phyloP scores from a whole-genome alignment of 2,797 vertebrate genomes.

The Eptatretus atami region DNA sequence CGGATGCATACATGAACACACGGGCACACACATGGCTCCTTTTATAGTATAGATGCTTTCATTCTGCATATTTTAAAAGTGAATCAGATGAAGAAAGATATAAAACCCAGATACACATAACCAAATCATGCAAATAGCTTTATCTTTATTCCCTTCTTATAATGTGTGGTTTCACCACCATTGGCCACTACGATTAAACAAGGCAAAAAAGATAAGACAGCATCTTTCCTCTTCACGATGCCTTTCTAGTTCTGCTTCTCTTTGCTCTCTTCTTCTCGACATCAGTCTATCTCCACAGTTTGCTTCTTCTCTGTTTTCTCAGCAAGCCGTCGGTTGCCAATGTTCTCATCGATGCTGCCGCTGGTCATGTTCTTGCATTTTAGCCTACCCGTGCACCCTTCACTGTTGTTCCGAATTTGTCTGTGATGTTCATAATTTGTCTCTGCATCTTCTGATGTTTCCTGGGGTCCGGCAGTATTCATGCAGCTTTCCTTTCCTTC shows the following conservation, averaged over 20 bases:
- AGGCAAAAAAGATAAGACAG: no score
- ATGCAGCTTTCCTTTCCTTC: conserved; percentile 52
- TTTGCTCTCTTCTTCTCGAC: conserved; percentile 62
- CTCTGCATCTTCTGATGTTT: conserved; percentile 59
- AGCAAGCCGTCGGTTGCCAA: conserved; percentile 65
- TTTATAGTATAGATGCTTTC: no score
- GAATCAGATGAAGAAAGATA: no score
- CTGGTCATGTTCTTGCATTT: conserved; percentile 78
- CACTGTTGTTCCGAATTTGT: conserved; percentile 70
- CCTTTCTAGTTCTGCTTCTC: conserved; percentile 59
- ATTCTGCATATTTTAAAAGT: no score
- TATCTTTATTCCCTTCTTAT: no score
- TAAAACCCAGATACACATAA: no score
- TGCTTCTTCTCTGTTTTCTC: conserved; percentile 63
- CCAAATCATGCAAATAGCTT: no score
- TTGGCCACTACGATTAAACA: no score
- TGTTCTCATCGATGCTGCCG: conserved; percentile 40
- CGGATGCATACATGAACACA: no score
- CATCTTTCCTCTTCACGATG: conserved; percentile 40
- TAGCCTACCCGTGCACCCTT: conserved; percentile 51
- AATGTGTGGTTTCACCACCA: no score
- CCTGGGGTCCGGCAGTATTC: conserved; percentile 45
- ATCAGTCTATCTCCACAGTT: conserved; percentile 22
- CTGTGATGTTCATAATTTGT: conserved; percentile 24
- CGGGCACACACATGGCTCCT: no score